Evolutionary conservation across 2,888 invertebrate species (phyloP), one percentile per base, ranked within the genome.

Genomic region (Chloromyia formosa): DNA sequence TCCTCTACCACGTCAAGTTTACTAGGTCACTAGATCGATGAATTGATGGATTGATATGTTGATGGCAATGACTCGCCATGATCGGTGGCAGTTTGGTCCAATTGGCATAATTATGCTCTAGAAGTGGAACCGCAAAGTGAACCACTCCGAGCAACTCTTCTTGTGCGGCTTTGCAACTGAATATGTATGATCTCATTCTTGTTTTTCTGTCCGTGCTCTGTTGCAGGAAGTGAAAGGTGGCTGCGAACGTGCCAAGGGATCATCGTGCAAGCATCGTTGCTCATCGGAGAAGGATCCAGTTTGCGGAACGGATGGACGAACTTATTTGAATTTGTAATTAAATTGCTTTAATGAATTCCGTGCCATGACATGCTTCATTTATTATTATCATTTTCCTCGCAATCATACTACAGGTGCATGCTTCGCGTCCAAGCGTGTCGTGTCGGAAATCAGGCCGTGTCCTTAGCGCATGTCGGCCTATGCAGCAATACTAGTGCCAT

Each of bases 281-380:
- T 91, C 93, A 0, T 90, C 91, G 0, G 95, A 95, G 82, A 90
- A 93, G 79, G 95, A 95, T 83, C 92, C 93, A 0, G 94, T 95
- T 22, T 96, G 95, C 81, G 95, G 95, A 0, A 94, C 95, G 0
- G 93, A 94, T 78, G 94, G 95, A 35, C 88, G 94, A 77, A 95
- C 95, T 0, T 95, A 95, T 81, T 87, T 94, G 58, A 95, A 95
- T 85, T 88, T 92, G 81, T 95, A 93, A 49, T 35, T 23, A n/a
- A 23, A 53, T 18, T 20, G 10, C 3, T 49, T 49, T 49, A 35
- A 49, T 49, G 16, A 49, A 49, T 49, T n/a, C 10, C 3, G 10
- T 49, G 49, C n/a, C n/a, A n/a, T n/a, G n/a, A n/a, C n/a, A 49
- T n/a, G 10, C 12, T 49, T 66, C 16, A 49, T 7, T 49, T 49